A percentile compares a stretch with the other conserved stretches of the same genome.
Conservation (phyloP, 2,888 invertebrate genomes). For the Bombyx huttoni region DNA sequence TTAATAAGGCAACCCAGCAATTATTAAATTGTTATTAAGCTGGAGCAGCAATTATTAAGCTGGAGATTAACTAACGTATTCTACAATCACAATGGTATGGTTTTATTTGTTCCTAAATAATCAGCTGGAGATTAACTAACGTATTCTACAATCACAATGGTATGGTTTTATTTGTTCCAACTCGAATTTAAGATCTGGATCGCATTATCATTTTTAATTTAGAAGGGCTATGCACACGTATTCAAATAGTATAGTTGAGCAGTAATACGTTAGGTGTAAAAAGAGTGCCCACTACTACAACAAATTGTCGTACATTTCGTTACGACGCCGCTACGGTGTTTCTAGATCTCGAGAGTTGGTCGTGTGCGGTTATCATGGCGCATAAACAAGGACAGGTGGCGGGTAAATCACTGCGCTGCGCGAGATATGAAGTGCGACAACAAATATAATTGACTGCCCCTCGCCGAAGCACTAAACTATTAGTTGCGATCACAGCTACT, state of each 20-base stretch:
- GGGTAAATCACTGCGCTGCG: constrained; percentile 42
- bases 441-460: constrained; percentile 30
- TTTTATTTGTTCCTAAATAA: too few species aligned
- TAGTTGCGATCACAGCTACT: constrained; percentile 12
- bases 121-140: too few species aligned
- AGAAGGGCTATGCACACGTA: neutral
- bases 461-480: constrained; percentile 25
- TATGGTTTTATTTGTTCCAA: too few species aligned
- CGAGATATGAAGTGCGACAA: constrained; percentile 48
- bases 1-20: too few species aligned
- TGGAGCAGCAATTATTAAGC: too few species aligned
- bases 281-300: neutral
- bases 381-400: constrained; percentile 54
- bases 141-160: too few species aligned
- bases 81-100: too few species aligned
- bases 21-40: too few species aligned
- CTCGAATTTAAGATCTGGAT: too few species aligned
- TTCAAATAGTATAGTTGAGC: neutral
- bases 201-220: too few species aligned
- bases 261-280: neutral
- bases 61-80: too few species aligned
- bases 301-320: constrained; percentile 13
- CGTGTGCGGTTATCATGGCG: constrained; percentile 38
- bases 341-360: constrained; percentile 31
- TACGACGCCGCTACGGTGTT: constrained; percentile 11